Evolutionary conservation across 1,140 invertebrate genomes (phyloP).

Genomic region (Halictus rubicundus): DNA sequence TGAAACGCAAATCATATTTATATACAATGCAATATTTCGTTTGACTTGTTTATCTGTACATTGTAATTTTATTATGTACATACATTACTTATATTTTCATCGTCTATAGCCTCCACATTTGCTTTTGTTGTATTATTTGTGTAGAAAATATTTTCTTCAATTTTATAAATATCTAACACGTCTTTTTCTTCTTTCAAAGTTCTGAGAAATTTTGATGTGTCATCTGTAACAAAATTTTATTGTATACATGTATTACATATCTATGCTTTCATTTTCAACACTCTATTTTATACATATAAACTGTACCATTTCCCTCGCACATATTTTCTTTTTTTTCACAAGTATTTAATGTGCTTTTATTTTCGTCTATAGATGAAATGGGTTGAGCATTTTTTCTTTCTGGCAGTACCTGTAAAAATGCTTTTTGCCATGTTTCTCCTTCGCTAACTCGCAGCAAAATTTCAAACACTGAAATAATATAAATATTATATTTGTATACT

Average conservation of each 20-base stretch:
- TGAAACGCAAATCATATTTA: background rate
- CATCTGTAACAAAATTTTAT: conserved; percentile 4
- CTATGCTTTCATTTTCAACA: background rate
- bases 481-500: conserved; percentile 85
- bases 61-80: conserved; percentile 27
- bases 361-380: conserved; percentile 33
- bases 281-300: background rate
- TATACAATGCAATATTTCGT: conserved; percentile 11
- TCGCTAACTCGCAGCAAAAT: conserved; percentile 90
- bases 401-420: conserved; percentile 90
- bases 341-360: background rate
- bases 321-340: background rate
- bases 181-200: conserved; percentile 14
- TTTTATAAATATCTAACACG: background rate
- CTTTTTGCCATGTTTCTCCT: conserved; percentile 91
- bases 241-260: background rate
- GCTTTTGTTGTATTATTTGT: background rate
- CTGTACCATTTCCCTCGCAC: background rate
- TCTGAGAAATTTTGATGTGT: conserved; percentile 75
- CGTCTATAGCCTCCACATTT: conserved; percentile 1
- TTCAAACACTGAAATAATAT: conserved; percentile 91
- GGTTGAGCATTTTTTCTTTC: conserved; percentile 86
- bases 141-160: background rate
- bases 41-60: background rate
- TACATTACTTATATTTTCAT: conserved; percentile 1